Evolutionary conservation across 2,888 invertebrate genomes (phyloP).

Genomic region (Periphyllus acericola): DNA sequence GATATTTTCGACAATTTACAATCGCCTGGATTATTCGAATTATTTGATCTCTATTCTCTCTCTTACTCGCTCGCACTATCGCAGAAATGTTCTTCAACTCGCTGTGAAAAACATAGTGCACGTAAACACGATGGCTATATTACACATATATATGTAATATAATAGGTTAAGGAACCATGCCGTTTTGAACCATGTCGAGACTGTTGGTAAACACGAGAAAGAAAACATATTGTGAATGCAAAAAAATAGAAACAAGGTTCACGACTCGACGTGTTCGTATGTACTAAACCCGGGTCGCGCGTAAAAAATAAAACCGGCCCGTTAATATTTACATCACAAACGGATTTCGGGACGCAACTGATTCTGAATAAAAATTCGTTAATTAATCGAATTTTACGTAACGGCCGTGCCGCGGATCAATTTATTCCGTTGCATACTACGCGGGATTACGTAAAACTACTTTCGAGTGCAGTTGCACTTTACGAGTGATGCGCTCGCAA

Average conservation of each 20-base stretch:
- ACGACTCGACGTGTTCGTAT: neutral
- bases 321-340: constrained; percentile 5
- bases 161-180: neutral
- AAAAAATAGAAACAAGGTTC: neutral
- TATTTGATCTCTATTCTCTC: no score
- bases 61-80: neutral
- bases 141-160: neutral
- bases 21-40: neutral
- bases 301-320: neutral
- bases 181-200: neutral
- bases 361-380: constrained; percentile 11
- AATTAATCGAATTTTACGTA: constrained; percentile 41
- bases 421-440: neutral
- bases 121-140: neutral
- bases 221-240: neutral
- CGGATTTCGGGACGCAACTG: constrained; percentile 17
- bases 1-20: neutral
- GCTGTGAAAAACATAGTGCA: neutral
- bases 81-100: neutral
- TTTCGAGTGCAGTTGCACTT: neutral
- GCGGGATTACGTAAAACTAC: constrained; percentile 12
- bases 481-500: neutral
- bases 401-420: neutral
- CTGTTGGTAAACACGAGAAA: no score
- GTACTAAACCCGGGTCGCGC: neutral